These are phyloP conservation scores for Dromaius novaehollandiae DNA, from an alignment of 2,113 vertebrate species.

Conservation along the genomic window DNA sequence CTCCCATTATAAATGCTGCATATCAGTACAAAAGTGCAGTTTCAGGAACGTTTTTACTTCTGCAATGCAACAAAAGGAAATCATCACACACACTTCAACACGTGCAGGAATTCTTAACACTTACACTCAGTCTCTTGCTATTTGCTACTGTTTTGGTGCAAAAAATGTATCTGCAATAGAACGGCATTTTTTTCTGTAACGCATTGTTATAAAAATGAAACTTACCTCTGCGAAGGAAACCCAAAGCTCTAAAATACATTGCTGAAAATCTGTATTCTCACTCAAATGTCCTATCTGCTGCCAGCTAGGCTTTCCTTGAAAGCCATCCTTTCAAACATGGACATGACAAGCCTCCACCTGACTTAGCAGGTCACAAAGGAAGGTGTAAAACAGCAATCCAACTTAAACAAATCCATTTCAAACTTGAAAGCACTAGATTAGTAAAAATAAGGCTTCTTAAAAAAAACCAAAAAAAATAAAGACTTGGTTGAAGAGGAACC, in stretches of 20 bases:
- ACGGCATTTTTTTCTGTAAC: background rate
- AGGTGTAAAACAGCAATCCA: background rate
- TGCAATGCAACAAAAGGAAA: background rate
- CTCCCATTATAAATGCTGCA: background rate
- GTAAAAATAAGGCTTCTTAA: background rate
- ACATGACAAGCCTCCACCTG: background rate
- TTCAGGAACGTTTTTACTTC: background rate
- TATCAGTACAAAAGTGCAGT: too few relatives aligned
- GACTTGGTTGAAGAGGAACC: background rate
- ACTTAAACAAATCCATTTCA: background rate
- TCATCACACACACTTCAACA: fast-evolving
- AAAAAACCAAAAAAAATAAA: background rate
- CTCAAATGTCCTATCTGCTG: background rate
- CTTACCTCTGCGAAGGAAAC: background rate
- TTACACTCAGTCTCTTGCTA: too few relatives aligned
- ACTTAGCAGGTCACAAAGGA: background rate
- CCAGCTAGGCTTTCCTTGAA: background rate
- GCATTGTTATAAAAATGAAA: background rate
- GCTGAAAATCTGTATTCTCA: background rate
- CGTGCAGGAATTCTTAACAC: too few relatives aligned
- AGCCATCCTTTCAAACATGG: background rate
- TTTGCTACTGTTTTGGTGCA: background rate
- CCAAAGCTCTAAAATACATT: background rate
- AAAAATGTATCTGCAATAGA: background rate
- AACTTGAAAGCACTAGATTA: background rate